Base-by-base conservation (phyloP, 2,797 vertebrate genomes). In the Acipenser ruthenus region DNA sequence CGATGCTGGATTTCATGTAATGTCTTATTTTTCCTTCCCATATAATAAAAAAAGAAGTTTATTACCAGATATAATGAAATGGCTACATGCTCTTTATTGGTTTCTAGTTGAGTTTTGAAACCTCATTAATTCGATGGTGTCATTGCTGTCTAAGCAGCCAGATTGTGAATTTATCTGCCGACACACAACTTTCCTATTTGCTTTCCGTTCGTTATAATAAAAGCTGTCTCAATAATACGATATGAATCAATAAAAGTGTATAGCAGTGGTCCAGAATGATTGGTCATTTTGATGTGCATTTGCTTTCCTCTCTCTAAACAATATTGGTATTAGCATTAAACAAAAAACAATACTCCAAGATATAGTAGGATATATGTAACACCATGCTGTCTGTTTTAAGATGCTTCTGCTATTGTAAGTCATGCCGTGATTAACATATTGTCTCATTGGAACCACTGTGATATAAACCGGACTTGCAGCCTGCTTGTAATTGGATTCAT, bases 101-200 rank as follows among this genome's bases (percentile, higher is more conserved):
- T 70, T 72, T 65, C 72, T 37, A 37, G 77, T 82, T 82, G 73
- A 70, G 78, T 71, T 74, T 68, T 48, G 75, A 74, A 82, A 79
- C 68, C n/a, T 65, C 80, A n/a, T 15, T 75, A 77, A 89, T 88
- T 84, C 84, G 49, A 49, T 49, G 18, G 79, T 76, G 78, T 81
- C 86, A 78, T 79, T 77, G 74, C 74, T 76, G 79, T 82, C 79
- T 85, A 79, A 85, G 84, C 81, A 82, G 77, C 8, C 37, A 67
- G 69, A 78, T 23, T 50, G 67, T 58, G 23, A 37, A 6, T 55
- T 53, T 63, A 61, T 49, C 15, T 68, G 49, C 3, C 10, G 60
- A 72, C 83, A 82, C 84, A 79, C 82, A 83, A 79, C 78, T 77
- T 74, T 78, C 55, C 10, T n/a, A 10, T 37, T 13, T 7, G 11